Evolutionary conservation across 2,113 vertebrate species (phyloP), one percentile per base, ranked within the genome.

Genomic region (Anolis sagrei): DNA sequence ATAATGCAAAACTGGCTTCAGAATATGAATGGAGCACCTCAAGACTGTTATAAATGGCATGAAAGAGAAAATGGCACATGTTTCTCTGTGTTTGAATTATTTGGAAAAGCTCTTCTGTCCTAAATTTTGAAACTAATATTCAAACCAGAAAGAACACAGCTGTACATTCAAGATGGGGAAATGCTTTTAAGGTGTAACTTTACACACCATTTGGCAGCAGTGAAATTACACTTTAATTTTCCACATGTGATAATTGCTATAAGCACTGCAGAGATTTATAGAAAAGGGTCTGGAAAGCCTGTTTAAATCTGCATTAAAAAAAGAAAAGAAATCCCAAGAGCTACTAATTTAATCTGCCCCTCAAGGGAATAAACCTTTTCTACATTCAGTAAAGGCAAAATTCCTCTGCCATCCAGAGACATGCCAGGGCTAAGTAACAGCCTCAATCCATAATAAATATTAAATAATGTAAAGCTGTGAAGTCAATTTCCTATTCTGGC

Each of bases 381-480:
- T 2, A 0, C 54, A 19, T 9, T 11, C 75, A 4, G 10, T 39
- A 18, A 72, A 72, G 11, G 27, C 58, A 9, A 68, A 61, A 3
- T 68, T 14, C 19, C 66, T 84, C 34, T 87, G 23, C 36, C 27
- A 83, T 74, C 5, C 29, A 79, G 14, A 6, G 72, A 19, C 6
- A 69, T 89, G 70, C 86, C 86, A 68, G 84, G 64, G 87, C 87
- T 85, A 76, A 86, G 80, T 3, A 88, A 61, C 6, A 49, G 10
- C 49, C 69, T 62, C 74, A 90, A 79, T 80, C 2, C 7, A 58
- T 61, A n/a, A n/a, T n/a, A n/a, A n/a, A n/a, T n/a, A n/a, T n/a
- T n/a, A 89, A 93, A 84, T 84, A 83, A 80, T 77, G 88, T 62
- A 49, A 82, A 23, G 64, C 29, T 66, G 16, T 39, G 69, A 88